These are phyloP conservation scores for Sebastolobus alascanus DNA, from an alignment of 2,797 vertebrate genomes.

Conservation along the genomic window DNA sequence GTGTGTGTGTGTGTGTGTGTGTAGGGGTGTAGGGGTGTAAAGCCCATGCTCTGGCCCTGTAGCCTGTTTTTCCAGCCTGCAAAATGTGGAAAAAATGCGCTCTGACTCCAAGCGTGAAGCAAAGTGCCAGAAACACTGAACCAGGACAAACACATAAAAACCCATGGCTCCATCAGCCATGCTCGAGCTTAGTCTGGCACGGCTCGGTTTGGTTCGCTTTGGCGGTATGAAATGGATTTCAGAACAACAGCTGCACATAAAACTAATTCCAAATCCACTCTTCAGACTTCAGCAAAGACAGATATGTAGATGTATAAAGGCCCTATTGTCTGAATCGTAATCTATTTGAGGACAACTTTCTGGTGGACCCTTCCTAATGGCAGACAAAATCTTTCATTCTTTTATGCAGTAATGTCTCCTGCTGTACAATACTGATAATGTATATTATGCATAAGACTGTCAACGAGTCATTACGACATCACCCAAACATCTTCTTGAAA, in stretches of 20 bases:
- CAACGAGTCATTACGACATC: slow-evolving; percentile 43
- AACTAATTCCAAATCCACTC: slow-evolving; percentile 35
- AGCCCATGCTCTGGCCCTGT: slow-evolving; percentile 55
- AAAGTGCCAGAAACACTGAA: slow-evolving; percentile 73
- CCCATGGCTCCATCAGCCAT: slow-evolving; percentile 69
- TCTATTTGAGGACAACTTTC: slow-evolving; percentile 15
- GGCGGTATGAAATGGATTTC: slow-evolving; percentile 40
- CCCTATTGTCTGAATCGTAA: slow-evolving; percentile 18
- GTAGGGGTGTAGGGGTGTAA: slow-evolving; percentile 6
- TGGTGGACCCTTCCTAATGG: background rate
- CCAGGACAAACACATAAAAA: slow-evolving; percentile 73
- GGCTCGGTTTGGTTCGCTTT: slow-evolving; percentile 39
- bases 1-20: background rate
- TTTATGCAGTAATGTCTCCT: background rate
- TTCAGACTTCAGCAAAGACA: slow-evolving; percentile 7
- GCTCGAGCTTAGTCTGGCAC: slow-evolving; percentile 68
- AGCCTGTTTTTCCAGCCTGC: slow-evolving; percentile 68
- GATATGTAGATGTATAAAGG: slow-evolving; percentile 21
- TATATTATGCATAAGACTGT: background rate
- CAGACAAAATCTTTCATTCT: slow-evolving; percentile 5
- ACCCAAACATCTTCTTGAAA: slow-evolving; percentile 49
- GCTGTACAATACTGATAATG: slow-evolving; percentile 7
- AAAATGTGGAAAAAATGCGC: slow-evolving; percentile 79
- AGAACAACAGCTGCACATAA: slow-evolving; percentile 67
- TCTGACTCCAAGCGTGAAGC: slow-evolving; percentile 71